Evolutionary conservation across 2,797 vertebrate species (phyloP).

Genomic region (Menidia menidia): DNA sequence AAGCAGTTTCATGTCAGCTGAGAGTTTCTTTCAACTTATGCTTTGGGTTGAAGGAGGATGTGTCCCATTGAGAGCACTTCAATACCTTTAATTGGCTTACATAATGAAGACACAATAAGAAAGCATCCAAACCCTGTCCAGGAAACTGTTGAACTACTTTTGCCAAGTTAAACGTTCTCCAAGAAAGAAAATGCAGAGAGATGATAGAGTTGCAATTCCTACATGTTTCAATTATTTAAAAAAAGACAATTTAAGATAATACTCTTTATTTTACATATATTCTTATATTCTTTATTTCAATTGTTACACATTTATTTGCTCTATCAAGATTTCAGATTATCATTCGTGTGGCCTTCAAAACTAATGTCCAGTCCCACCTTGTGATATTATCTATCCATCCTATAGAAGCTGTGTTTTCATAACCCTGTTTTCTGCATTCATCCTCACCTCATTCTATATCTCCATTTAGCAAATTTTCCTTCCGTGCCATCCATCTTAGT

Average conservation of each 20-base stretch:
- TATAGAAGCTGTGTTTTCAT: slow-evolving; percentile 37
- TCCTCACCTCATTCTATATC: slow-evolving; percentile 53
- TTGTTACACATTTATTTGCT: not conserved
- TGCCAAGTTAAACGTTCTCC: not conserved
- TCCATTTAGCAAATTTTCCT: slow-evolving; percentile 63
- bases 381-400: slow-evolving; percentile 40
- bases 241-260: too few relatives aligned
- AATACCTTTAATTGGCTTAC: not conserved
- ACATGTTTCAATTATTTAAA: too few relatives aligned
- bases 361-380: slow-evolving; percentile 5
- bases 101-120: not conserved
- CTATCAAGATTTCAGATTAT: not conserved
- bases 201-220: too few relatives aligned
- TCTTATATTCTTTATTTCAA: not conserved
- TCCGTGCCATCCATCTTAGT: slow-evolving; percentile 60
- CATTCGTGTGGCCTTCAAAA: not conserved
- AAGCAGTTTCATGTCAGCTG: not conserved
- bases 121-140: not conserved
- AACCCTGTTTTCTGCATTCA: slow-evolving; percentile 17
- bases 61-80: not conserved
- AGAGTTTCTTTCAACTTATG: not conserved
- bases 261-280: not conserved
- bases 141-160: not conserved
- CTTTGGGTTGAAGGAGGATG: not conserved
- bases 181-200: too few relatives aligned